Conservation (phyloP, 2,113 vertebrate species). For the Neogobius melanostomus region DNA sequence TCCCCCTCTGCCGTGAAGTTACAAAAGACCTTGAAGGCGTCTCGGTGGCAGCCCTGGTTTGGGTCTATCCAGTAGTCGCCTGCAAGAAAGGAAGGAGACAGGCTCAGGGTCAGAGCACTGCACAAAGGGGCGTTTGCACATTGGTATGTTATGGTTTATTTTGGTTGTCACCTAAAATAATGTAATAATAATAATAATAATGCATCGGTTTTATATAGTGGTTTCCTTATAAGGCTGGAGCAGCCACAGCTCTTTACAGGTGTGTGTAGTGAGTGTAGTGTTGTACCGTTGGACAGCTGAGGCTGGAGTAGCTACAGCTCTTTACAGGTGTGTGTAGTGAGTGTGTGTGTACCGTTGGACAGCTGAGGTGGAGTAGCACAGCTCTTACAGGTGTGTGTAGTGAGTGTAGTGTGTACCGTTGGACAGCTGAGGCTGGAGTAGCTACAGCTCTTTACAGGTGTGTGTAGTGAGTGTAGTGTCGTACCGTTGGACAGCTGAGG, state of each 20-base stretch:
- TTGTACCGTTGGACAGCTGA: constrained; percentile 79
- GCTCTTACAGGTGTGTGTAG: constrained; percentile 90
- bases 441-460: constrained; percentile 95
- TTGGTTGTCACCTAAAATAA: too few relatives aligned
- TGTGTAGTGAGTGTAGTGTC: constrained; percentile 56
- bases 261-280: constrained; percentile 60
- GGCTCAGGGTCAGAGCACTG: not conserved
- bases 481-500: constrained; percentile 83
- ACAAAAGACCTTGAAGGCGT: constrained; percentile 97
- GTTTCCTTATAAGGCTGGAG: too few relatives aligned
- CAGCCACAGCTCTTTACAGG: constrained; percentile 95
- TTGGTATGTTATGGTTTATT: too few relatives aligned
- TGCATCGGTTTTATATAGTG: too few relatives aligned
- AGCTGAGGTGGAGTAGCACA: constrained; percentile 90
- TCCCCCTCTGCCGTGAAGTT: constrained; percentile 95
- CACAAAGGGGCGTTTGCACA: too few relatives aligned
- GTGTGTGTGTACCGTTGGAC: constrained; percentile 67
- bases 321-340: constrained; percentile 87
- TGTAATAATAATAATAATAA: too few relatives aligned
- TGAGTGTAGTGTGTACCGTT: constrained; percentile 57
- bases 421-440: constrained; percentile 87
- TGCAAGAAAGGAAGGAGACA: constrained; percentile 51
- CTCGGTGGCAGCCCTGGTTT: constrained; percentile 95
- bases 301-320: constrained; percentile 92
- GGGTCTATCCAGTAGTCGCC: constrained; percentile 99